Evolutionary conservation across 64 coral and sea anemone species (phyloP).

Genomic region (Acropora tenuis): DNA sequence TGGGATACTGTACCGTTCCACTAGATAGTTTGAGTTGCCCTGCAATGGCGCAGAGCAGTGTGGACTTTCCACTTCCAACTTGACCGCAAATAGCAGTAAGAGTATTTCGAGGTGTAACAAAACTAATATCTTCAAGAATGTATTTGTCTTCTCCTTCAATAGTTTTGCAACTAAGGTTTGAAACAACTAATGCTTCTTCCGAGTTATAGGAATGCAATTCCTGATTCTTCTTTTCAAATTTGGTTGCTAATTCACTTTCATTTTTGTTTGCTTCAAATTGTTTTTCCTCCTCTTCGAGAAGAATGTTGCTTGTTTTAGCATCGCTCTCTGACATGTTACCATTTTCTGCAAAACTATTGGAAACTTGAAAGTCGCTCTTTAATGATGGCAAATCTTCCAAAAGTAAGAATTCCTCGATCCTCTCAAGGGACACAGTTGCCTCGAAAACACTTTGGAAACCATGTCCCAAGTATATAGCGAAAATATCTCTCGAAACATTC

Average conservation of each 20-base stretch:
- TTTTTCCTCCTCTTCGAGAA: neutral
- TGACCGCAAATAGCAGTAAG: neutral
- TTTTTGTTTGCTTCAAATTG: too few relatives aligned
- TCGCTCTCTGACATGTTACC: neutral
- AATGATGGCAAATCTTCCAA: neutral
- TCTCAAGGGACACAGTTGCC: neutral
- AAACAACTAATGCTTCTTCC: neutral
- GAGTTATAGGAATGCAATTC: too few relatives aligned
- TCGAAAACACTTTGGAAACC: neutral
- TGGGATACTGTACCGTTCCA: too few relatives aligned
- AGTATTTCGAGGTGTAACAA: neutral
- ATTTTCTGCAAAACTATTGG: too few relatives aligned
- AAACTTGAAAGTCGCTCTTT: neutral
- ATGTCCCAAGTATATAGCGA: neutral
- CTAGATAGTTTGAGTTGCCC: too few relatives aligned
- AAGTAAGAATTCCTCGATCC: constrained; percentile 17
- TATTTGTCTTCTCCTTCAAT: neutral
- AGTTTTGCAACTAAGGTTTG: neutral
- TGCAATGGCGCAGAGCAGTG: neutral
- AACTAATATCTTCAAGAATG: neutral
- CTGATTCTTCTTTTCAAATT: neutral
- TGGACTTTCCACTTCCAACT: constrained; percentile 10
- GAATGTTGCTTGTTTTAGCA: too few relatives aligned
- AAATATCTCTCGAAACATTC: neutral
- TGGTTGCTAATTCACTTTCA: too few relatives aligned